Evolutionary conservation across 1,140 invertebrate genomes (phyloP).

Genomic region (Coboldia fuscipes): DNA sequence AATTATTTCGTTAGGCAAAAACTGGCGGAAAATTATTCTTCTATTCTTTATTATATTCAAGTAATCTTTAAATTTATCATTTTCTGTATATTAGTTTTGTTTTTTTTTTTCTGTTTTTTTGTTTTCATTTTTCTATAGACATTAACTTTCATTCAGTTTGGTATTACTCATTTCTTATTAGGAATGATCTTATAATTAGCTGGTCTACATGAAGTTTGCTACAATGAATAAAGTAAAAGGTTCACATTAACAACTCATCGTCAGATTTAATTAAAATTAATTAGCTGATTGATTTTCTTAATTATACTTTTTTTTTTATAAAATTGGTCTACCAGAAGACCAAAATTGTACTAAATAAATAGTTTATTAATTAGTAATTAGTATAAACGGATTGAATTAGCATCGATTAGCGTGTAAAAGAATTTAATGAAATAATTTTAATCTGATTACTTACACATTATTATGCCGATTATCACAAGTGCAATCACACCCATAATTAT

Average conservation of each 20-base stretch:
- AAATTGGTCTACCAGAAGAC: constrained; percentile 5
- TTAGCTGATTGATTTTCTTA: constrained; percentile 1
- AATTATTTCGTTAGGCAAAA: not conserved
- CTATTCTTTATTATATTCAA: too few species aligned
- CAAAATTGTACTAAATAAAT: constrained; percentile 1
- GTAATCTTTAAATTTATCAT: too few species aligned
- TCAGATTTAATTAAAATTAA: not conserved
- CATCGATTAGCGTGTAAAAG: constrained; percentile 4
- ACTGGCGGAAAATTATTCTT: too few species aligned
- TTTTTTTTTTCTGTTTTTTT: too few species aligned
- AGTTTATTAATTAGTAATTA: constrained; percentile 3
- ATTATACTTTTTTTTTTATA: constrained; percentile 3
- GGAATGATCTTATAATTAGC: constrained; percentile 23
- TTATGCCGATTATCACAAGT: constrained; percentile 67
- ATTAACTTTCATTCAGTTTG: constrained; percentile 28
- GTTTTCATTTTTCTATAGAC: too few species aligned
- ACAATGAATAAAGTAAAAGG: constrained; percentile 19
- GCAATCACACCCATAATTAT: constrained; percentile 78
- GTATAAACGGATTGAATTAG: constrained; percentile 1
- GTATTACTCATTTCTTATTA: constrained; percentile 24
- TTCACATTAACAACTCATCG: not conserved
- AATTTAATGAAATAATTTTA: not conserved
- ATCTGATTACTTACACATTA: constrained; percentile 54
- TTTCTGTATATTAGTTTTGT: too few species aligned
- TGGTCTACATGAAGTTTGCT: constrained; percentile 53